A percentile compares a stretch with the other conserved stretches of the same genome.
Conservation (phyloP, 2,797 vertebrate genomes). For the Typhlichthys subterraneus region DNA sequence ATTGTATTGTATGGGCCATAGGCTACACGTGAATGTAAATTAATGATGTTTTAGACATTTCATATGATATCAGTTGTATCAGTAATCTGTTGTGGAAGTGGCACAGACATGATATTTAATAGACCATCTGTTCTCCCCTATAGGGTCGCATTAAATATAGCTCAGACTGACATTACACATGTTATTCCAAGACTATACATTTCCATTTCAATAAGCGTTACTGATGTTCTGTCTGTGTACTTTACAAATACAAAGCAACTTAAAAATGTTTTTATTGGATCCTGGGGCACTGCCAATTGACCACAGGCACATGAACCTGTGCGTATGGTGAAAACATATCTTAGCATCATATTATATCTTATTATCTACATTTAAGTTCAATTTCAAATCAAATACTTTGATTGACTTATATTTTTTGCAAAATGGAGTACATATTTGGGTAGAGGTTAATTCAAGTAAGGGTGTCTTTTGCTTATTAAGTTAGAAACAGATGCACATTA, state of each 20-base stretch:
- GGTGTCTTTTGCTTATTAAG: conserved; percentile 51
- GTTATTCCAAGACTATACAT: not conserved
- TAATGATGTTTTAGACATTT: conserved; percentile 5
- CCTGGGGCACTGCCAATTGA: conserved; percentile 20
- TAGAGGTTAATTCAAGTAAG: conserved; percentile 55
- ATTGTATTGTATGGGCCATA: not conserved
- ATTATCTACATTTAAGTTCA: conserved; percentile 6
- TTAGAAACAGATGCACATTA: conserved; percentile 63
- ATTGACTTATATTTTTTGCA: conserved; percentile 15
- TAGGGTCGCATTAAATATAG: conserved; percentile 34
- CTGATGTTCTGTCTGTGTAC: conserved; percentile 21
- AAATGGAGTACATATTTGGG: conserved; percentile 2
- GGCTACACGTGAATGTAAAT: not conserved
- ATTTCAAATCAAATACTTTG: no score
- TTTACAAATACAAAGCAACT: conserved; percentile 36
- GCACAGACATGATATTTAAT: conserved; percentile 56
- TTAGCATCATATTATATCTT: no score
- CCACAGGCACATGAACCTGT: conserved; percentile 28
- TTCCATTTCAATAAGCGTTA: conserved; percentile 36
- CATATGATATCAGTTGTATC: conserved; percentile 14
- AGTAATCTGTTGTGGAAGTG: conserved; percentile 44
- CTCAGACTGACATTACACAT: conserved; percentile 28
- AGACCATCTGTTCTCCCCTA: conserved; percentile 25
- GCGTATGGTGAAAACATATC: conserved; percentile 3
- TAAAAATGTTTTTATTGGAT: conserved; percentile 34